Conservation (phyloP, 2,888 invertebrate species). For the Sisyra nigra region DNA sequence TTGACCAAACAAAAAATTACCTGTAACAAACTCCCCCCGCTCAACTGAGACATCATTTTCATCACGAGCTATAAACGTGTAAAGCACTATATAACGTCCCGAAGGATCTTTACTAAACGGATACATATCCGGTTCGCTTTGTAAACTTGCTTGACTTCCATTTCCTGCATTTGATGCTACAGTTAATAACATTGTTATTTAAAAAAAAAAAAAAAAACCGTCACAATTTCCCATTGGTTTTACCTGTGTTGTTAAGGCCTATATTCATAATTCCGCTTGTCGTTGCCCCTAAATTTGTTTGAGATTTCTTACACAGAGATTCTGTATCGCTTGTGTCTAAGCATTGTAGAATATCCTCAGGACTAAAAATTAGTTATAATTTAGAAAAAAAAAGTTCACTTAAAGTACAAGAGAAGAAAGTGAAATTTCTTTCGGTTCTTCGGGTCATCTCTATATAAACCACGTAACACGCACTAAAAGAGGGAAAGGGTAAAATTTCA, state of each 20-base stretch:
- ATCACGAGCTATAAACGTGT: slow-evolving; percentile 82
- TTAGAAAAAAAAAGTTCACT: background rate
- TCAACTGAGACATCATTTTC: slow-evolving; percentile 91
- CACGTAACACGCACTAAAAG: background rate
- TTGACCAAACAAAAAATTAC: slow-evolving; percentile 23
- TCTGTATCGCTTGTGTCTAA: slow-evolving; percentile 8
- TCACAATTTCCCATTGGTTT: background rate
- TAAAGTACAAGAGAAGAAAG: background rate
- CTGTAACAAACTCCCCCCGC: slow-evolving; percentile 87
- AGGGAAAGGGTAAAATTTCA: background rate
- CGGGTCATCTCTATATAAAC: no score
- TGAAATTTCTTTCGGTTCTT: background rate
- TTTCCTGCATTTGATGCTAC: slow-evolving; percentile 17
- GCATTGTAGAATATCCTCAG: slow-evolving; percentile 8
- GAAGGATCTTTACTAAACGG: slow-evolving; percentile 69
- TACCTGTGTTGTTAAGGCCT: slow-evolving; percentile 4
- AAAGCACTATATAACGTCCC: slow-evolving; percentile 81
- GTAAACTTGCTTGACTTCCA: slow-evolving; percentile 30
- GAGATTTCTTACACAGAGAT: slow-evolving; percentile 9
- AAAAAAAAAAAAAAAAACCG: background rate
- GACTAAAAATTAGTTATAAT: slow-evolving; percentile 4
- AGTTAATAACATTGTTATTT: background rate
- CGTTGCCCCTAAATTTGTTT: slow-evolving; percentile 6
- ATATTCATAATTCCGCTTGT: slow-evolving; percentile 2
- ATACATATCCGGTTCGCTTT: slow-evolving; percentile 42